A percentile compares a stretch with the other conserved stretches of the same genome.
Evolutionary conservation across 2,113 vertebrate species (phyloP).

Genomic region (Rhipidura dahli): DNA sequence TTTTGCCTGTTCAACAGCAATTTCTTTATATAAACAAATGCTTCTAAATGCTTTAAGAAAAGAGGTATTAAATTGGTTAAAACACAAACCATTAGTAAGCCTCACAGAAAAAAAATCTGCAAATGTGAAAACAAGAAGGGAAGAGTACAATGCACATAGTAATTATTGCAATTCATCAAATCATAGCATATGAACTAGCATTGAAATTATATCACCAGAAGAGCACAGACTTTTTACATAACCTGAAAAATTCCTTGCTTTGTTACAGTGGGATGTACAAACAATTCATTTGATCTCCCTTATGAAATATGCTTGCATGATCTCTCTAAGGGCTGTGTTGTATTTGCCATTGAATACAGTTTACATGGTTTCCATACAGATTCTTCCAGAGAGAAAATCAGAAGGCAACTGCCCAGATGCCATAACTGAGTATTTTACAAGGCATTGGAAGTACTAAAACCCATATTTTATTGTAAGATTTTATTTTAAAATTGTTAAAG

Average conservation of each 20-base stretch:
- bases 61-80: conserved; percentile 49
- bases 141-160: conserved; percentile 19
- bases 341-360: not conserved
- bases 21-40: conserved; percentile 39
- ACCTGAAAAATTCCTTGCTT: not conserved
- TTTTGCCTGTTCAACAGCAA: conserved; percentile 17
- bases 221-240: not conserved
- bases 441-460: not conserved
- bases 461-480: not conserved
- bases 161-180: conserved; percentile 62
- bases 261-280: not conserved
- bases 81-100: conserved; percentile 32
- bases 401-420: not conserved
- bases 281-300: not conserved
- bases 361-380: not conserved
- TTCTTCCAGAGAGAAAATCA: not conserved
- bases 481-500: not conserved
- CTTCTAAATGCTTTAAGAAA: conserved; percentile 27
- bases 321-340: not conserved
- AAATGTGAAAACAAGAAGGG: conserved; percentile 31
- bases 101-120: conserved; percentile 18
- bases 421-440: not conserved
- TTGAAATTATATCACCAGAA: not conserved
- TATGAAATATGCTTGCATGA: not conserved
- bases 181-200: not conserved